Conservation (phyloP, 30 jellyfish, hydroid and myxozoan species). For the Aurelia aurita complex sp. Pacific region DNA sequence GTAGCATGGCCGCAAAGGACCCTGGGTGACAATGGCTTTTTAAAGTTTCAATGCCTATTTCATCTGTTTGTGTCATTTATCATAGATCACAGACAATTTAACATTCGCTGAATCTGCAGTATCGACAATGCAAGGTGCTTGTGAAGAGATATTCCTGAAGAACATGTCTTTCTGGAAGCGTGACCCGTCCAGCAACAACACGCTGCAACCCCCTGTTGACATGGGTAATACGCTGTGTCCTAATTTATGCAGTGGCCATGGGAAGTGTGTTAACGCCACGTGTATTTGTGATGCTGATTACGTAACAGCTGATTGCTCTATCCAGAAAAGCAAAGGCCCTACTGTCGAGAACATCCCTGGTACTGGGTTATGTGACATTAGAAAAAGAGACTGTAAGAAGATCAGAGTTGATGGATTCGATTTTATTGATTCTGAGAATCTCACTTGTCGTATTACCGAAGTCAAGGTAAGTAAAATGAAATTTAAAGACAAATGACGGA, state of each 20-base stretch:
- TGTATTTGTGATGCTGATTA: conserved; percentile 73
- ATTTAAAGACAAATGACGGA: too few species aligned
- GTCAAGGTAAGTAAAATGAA: conserved; percentile 46
- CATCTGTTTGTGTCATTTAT: too few species aligned
- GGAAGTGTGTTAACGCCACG: conserved; percentile 85
- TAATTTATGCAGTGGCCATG: conserved; percentile 81
- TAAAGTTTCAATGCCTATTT: too few species aligned
- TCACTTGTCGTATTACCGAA: conserved; percentile 56
- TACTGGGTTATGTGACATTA: conserved; percentile 79
- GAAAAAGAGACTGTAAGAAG: conserved; percentile 77
- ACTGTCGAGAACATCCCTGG: conserved; percentile 48
- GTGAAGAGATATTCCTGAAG: conserved; percentile 71
- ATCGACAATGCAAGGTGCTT: conserved; percentile 61
- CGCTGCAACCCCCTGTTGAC: conserved; percentile 72
- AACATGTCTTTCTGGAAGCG: conserved; percentile 56
- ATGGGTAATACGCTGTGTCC: conserved; percentile 86
- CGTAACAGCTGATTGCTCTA: conserved; percentile 86
- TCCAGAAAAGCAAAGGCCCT: conserved; percentile 68
- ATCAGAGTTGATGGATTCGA: conserved; percentile 76
- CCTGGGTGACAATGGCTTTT: too few species aligned
- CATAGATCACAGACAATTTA: conserved; percentile 57
- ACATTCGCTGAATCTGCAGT: conserved; percentile 54
- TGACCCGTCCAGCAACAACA: conserved; percentile 58
- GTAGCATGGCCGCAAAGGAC: too few species aligned
- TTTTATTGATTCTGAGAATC: conserved; percentile 63